These are phyloP conservation scores for Platanista minor DNA, from an alignment of 2,113 vertebrate species.

Conservation along the genomic window DNA sequence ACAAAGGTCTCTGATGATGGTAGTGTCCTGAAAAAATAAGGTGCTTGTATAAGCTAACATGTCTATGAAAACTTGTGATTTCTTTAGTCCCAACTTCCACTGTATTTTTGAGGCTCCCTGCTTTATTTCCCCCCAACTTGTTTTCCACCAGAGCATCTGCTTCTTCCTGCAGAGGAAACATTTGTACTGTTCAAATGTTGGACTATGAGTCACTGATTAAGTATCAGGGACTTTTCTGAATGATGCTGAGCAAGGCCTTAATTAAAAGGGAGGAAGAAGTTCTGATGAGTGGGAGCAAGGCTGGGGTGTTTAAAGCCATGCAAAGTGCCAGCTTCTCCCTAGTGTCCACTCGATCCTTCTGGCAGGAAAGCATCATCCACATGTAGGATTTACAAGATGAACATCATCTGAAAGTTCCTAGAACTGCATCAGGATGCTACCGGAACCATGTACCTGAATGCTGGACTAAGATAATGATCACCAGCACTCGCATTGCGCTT, in stretches of 20 bases:
- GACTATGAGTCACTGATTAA: conserved; percentile 53
- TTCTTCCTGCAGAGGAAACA: conserved; percentile 37
- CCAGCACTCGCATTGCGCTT: too few species aligned
- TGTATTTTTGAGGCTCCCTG: not conserved
- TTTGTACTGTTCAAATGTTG: conserved; percentile 17
- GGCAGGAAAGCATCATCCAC: not conserved
- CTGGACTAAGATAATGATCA: not conserved
- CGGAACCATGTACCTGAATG: not conserved
- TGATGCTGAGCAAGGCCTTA: not conserved
- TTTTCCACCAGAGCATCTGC: conserved; percentile 43
- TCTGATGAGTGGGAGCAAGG: not conserved
- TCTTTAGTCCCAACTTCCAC: conserved; percentile 3
- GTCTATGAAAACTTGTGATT: not conserved
- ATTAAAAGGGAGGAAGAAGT: conserved; percentile 28
- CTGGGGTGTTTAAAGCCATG: not conserved
- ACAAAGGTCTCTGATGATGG: not conserved
- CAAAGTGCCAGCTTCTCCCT: not conserved
- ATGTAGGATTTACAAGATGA: not conserved
- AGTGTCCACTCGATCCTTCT: not conserved
- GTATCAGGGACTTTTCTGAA: conserved; percentile 21
- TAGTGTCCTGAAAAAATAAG: not conserved
- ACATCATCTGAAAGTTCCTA: not conserved
- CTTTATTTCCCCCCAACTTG: not conserved
- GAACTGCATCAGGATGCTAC: not conserved
- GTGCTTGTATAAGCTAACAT: not conserved